Base-by-base conservation (phyloP, 2,797 vertebrate genomes). In the Lacerta bilineata region DNA sequence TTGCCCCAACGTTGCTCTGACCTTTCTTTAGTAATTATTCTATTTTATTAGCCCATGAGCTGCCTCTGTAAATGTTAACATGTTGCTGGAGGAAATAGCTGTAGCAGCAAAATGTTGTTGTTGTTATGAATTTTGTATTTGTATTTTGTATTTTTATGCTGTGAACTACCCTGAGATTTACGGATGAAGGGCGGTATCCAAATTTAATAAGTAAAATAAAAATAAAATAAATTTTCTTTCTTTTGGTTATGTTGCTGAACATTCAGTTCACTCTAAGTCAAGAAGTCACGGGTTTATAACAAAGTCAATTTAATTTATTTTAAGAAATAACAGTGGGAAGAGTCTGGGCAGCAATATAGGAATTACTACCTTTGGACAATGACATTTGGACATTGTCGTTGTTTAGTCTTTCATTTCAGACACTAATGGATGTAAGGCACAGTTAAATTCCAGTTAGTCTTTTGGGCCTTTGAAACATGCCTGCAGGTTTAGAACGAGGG, bases 341-440 rank as follows among this genome's bases (percentile, higher is more conserved):
- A 69, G 29, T 20, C 18, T 5, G 0, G 1, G 61, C 72, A 50
- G 68, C 82, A 89, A 74, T 20, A 41, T 86, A 78, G 80, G 91
- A 89, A 87, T 92, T 86, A 90, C 89, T 87, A 71, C 59, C 77
- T 86, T 55, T 55, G 50, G 13, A 55, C 50, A 55, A 77, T 83
- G 61, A 55, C 59, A 61, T 91, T 86, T 74, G 33, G 78, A 4
- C 46, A 66, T 69, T 39, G 39, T 20, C 5, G 46, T 11, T 27
- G 2, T 71, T 69, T 87, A 55, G 77, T 41, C 5, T 72, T 55
- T 71, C 29, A 50, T 80, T 36, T 50, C n/a, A 41, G 85, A 39
- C 59, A 36, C 59, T 88, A 91, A 87, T 77, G 50, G 33, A 33
- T 39, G 64, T 29, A 84, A 83, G 46, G 46, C 69, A 33, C 15